Evolutionary conservation across 2,888 invertebrate species (phyloP).

Genomic region (Drepana falcataria): DNA sequence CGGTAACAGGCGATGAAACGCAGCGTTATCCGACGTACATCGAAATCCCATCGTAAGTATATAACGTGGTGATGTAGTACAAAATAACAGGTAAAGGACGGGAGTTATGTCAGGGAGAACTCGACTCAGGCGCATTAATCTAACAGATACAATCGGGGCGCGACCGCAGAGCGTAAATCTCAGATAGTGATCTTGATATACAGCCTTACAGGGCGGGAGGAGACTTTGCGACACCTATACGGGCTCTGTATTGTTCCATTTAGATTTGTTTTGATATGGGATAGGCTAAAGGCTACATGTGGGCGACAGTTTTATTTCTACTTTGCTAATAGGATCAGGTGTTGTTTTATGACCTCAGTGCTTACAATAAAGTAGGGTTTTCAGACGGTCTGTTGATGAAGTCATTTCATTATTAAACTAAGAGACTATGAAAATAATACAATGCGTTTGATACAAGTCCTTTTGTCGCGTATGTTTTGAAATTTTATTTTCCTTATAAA

Average conservation of each 20-base stretch:
- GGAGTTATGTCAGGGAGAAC: slow-evolving; percentile 46
- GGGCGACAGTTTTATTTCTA: slow-evolving; percentile 8
- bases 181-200: slow-evolving; percentile 69
- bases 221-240: slow-evolving; percentile 18
- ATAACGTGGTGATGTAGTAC: slow-evolving; percentile 27
- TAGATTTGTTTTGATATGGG: background rate
- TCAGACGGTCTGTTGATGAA: too few species aligned
- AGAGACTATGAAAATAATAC: too few species aligned
- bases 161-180: slow-evolving; percentile 59
- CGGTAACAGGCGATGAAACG: slow-evolving; percentile 13
- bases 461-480: too few species aligned
- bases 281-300: slow-evolving; percentile 20
- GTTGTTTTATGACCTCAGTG: too few species aligned
- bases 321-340: background rate
- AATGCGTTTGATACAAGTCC: too few species aligned
- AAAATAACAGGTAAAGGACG: slow-evolving; percentile 37
- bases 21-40: slow-evolving; percentile 22
- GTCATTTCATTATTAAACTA: too few species aligned
- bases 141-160: slow-evolving; percentile 64
- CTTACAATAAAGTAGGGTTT: too few species aligned
- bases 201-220: slow-evolving; percentile 15
- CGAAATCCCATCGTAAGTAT: slow-evolving; percentile 23
- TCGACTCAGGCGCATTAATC: slow-evolving; percentile 63
- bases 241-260: background rate
- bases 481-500: too few species aligned